These are phyloP conservation scores for Phalloptychus januarius DNA, from an alignment of 2,797 vertebrate species.

Conservation along the genomic window DNA sequence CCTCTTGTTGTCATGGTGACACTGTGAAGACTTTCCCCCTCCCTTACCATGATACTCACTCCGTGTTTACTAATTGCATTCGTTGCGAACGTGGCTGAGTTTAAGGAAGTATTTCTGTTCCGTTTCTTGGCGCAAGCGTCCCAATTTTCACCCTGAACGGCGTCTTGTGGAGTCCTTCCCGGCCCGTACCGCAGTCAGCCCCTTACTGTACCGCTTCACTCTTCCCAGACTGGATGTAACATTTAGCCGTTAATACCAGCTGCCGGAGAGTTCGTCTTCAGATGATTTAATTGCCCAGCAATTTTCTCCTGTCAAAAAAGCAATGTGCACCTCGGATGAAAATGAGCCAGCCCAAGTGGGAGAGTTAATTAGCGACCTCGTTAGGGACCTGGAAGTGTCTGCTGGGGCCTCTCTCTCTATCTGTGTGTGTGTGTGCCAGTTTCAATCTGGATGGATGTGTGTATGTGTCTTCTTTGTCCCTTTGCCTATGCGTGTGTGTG, in stretches of 20 bases:
- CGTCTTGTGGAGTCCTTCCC: not conserved
- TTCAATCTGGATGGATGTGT: constrained; percentile 22
- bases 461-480: constrained; percentile 4
- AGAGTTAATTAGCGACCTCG: constrained; percentile 88
- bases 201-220: constrained; percentile 57
- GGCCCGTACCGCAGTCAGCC: constrained; percentile 36
- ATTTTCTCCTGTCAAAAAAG: constrained; percentile 86
- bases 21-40: not conserved
- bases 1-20: not conserved
- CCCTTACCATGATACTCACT: not conserved
- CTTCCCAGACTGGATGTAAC: constrained; percentile 76
- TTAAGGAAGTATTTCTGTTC: not conserved
- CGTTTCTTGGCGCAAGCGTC: not conserved
- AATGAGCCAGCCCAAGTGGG: constrained; percentile 78
- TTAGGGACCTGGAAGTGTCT: constrained; percentile 85
- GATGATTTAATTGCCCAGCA: constrained; percentile 87
- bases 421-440: constrained; percentile 18
- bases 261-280: constrained; percentile 83
- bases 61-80: not conserved
- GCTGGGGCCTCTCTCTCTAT: constrained; percentile 57
- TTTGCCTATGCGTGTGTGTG: constrained; percentile 13
- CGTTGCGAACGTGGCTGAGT: not conserved
- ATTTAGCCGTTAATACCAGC: constrained; percentile 83
- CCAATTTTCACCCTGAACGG: not conserved
- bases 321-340: constrained; percentile 80